Base-by-base conservation (phyloP, 1,140 invertebrate genomes). In the Agrypnia vestita region DNA sequence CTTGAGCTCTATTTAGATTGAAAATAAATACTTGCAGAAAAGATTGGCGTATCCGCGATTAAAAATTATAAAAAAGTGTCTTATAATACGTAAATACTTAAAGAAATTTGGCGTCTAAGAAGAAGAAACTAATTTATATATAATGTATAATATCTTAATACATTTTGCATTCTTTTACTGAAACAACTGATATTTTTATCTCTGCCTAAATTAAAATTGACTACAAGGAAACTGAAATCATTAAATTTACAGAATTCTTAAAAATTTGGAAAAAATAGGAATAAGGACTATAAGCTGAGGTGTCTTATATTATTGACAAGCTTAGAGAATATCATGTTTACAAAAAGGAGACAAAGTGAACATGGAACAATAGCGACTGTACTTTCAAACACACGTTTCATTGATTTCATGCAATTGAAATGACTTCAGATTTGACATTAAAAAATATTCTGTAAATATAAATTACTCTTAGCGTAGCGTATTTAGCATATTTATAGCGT, bases 321-420 rank as follows among this genome's bases (percentile, higher is more conserved):
- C 64, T 69, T 69, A 69, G 64, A 69, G 64, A 64, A 64, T 25
- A 43, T 64, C 61, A 35, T 69, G 44, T 69, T 51, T 17, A 47
- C 19, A 69, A 17, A 69, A 17, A 69, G 15, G 46, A 51, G 49
- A 51, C n/a, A 47, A 44, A 15, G 64, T 69, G 64, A 69, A 69
- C 64, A 69, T 69, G 64, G 64, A 69, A 69, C 15, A 46, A 21
- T 44, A 21, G 21, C 64, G 4, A 11, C 15, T 47, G 15, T 15
- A 47, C 64, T 46, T 44, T 46, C 64, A 44, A 46, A 44, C 13
- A 17, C 35, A 69, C 43, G 35, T 21, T 10, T 44, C 21, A 13
- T 21, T 19, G 44, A 64, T 13, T 35, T 69, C 64, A 11, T 69
- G 64, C 64, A 47, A 47, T 46, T 69, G 64, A 69, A 69, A 69